Evolutionary conservation across 2,113 vertebrate species (phyloP).

Genomic region (Machaerirhynchus nigripectus): DNA sequence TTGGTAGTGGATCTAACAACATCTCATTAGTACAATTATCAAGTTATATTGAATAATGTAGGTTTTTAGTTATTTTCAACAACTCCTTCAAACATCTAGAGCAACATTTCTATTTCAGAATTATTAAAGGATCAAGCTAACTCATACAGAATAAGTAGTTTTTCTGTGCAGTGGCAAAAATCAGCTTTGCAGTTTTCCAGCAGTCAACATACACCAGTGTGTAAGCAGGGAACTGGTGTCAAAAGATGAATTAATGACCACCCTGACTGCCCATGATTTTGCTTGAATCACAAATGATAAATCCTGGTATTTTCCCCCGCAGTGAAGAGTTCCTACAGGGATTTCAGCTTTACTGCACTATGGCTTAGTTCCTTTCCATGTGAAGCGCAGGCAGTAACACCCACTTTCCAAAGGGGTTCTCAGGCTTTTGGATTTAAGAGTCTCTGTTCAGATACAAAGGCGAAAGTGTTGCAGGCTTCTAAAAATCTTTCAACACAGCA

Average conservation of each 20-base stretch:
- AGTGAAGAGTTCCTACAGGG: background rate
- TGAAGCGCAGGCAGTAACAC: background rate
- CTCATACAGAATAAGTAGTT: background rate
- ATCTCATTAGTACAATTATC: background rate
- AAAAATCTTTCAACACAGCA: background rate
- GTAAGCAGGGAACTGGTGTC: background rate
- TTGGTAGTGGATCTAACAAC: background rate
- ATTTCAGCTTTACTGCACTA: background rate
- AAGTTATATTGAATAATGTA: background rate
- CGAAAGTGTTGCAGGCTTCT: background rate
- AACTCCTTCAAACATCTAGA: background rate
- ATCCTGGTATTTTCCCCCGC: background rate
- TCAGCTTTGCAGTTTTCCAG: background rate
- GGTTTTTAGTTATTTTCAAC: background rate
- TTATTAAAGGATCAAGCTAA: background rate
- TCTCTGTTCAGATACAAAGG: background rate
- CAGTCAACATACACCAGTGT: background rate
- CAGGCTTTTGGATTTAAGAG: background rate
- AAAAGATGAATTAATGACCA: background rate
- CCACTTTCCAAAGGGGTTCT: background rate
- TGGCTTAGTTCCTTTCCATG: background rate
- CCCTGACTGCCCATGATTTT: background rate
- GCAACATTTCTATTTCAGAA: background rate
- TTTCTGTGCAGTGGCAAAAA: background rate
- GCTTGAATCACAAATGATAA: background rate